Evolutionary conservation across 2,888 invertebrate species (phyloP).

Genomic region (Xestobium rufovillosum): DNA sequence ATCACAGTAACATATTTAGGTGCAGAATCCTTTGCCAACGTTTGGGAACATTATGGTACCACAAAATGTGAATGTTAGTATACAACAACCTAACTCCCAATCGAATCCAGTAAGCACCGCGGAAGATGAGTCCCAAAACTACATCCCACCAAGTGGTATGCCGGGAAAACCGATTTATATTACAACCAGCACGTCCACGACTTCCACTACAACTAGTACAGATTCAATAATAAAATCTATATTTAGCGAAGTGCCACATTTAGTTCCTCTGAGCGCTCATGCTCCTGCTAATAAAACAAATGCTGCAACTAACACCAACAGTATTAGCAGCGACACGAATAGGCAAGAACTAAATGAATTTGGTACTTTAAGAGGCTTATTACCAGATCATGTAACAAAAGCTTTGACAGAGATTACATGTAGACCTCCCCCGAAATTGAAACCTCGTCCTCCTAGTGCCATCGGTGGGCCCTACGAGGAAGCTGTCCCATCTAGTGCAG

Average conservation of each 20-base stretch:
- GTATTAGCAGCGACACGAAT: slow-evolving; percentile 14
- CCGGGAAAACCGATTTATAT: slow-evolving; percentile 4
- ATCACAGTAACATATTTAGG: no score
- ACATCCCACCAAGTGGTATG: slow-evolving; percentile 30
- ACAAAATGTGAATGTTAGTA: neutral
- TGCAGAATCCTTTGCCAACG: neutral
- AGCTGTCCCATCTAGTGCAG: slow-evolving; percentile 34
- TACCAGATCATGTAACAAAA: slow-evolving; percentile 33
- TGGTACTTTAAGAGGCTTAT: slow-evolving; percentile 26
- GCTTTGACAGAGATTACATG: slow-evolving; percentile 34
- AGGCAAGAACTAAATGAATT: slow-evolving; percentile 25
- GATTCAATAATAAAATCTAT: slow-evolving; percentile 6
- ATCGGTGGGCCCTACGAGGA: slow-evolving; percentile 40
- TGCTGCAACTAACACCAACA: neutral
- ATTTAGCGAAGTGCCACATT: slow-evolving; percentile 4
- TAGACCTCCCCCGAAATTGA: slow-evolving; percentile 41
- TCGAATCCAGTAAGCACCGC: no score
- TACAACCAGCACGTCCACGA: slow-evolving; percentile 9
- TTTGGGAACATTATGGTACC: slow-evolving; percentile 1
- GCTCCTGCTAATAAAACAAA: neutral
- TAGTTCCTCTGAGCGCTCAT: slow-evolving; percentile 6
- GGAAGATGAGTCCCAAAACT: slow-evolving; percentile 31
- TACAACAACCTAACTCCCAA: no score
- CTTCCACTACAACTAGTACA: slow-evolving; percentile 10
- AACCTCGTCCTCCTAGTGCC: slow-evolving; percentile 44